Evolutionary conservation across 2,797 vertebrate species (phyloP).

Genomic region (Tokudaia muenninki): DNA sequence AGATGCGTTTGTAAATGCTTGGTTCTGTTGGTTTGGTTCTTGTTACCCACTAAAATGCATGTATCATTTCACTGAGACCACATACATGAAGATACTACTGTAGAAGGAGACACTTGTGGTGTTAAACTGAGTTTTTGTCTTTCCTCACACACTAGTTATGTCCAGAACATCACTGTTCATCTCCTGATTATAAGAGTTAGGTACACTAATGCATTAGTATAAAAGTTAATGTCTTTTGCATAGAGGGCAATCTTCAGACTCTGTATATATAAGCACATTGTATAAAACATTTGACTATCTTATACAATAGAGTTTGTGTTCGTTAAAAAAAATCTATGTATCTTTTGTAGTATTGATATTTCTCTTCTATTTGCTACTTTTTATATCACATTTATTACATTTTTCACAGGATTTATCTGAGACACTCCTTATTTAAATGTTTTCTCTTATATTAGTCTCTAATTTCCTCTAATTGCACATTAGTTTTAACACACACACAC

Average conservation of each 20-base stretch:
- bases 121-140: background rate
- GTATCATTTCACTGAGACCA: background rate
- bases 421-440: background rate
- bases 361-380: background rate
- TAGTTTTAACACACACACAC: background rate
- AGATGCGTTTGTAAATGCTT: conserved; percentile 67
- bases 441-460: background rate
- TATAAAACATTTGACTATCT: background rate
- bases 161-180: background rate
- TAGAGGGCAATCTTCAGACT: background rate
- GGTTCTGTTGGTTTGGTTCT: background rate
- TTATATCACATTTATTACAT: background rate
- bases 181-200: background rate
- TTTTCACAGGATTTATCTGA: background rate
- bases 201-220: background rate
- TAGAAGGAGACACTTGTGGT: background rate
- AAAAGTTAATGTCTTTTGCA: background rate
- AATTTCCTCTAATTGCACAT: conserved; percentile 22
- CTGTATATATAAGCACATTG: background rate
- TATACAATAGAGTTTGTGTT: background rate
- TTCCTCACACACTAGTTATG: background rate
- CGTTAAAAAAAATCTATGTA: background rate
- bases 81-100: background rate
- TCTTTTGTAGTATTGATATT: background rate
- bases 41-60: background rate